These are phyloP conservation scores for Cirrhinus mrigala DNA, from an alignment of 2,797 vertebrate genomes.

Conservation along the genomic window DNA sequence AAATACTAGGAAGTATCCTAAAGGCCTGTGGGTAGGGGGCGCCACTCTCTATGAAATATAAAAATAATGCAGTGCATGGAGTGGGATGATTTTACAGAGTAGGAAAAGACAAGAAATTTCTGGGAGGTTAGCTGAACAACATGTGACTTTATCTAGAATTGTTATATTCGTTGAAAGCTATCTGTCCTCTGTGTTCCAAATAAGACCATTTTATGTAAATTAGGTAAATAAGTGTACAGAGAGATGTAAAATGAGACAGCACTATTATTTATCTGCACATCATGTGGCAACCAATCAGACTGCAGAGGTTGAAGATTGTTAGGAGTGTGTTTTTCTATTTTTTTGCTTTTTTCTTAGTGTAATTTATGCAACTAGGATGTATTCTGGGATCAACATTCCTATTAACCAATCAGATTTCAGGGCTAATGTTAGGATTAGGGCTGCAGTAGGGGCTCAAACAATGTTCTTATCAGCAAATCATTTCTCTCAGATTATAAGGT, in stretches of 20 bases:
- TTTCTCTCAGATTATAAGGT: not conserved
- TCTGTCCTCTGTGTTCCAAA: not conserved
- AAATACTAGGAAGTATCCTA: not conserved
- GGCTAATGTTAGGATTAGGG: slow-evolving; percentile 18
- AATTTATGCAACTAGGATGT: not conserved
- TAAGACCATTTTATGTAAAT: not conserved
- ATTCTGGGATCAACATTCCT: not conserved
- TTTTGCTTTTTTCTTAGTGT: not conserved
- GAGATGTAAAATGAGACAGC: not conserved
- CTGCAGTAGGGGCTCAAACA: slow-evolving; percentile 10
- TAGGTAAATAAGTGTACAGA: not conserved
- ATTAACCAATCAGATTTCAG: slow-evolving; percentile 4
- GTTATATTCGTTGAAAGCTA: not conserved
- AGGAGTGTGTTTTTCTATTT: not conserved
- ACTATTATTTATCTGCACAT: not conserved
- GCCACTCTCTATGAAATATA: not conserved
- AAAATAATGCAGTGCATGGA: not conserved
- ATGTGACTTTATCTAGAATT: not conserved
- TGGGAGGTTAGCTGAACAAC: not conserved
- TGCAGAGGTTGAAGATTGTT: not conserved
- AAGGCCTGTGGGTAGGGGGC: not conserved
- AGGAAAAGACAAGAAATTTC: not conserved
- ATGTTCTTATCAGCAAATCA: not conserved
- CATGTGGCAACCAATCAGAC: not conserved
- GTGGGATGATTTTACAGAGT: not conserved